A percentile compares a stretch with the other conserved stretches of the same genome.
Conservation (phyloP, 2,113 vertebrate genomes). For the Cynoglossus semilaevis region DNA sequence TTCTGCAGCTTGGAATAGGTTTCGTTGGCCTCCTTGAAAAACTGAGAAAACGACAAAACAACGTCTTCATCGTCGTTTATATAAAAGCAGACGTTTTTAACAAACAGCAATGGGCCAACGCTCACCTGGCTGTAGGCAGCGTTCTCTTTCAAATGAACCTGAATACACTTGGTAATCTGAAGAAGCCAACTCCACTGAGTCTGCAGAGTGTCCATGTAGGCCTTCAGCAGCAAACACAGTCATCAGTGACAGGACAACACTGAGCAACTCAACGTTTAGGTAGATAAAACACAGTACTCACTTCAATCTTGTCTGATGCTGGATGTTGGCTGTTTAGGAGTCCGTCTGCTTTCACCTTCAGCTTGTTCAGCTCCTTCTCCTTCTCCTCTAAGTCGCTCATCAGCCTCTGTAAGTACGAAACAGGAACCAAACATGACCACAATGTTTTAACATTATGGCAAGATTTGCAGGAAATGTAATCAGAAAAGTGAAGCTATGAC, state of each 20-base stretch:
- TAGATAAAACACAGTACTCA: slow-evolving; percentile 44
- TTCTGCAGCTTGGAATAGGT: slow-evolving; percentile 86
- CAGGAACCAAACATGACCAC: neutral
- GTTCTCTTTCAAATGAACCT: slow-evolving; percentile 94
- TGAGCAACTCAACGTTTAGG: neutral
- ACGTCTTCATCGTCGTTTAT: neutral
- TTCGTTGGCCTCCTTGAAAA: slow-evolving; percentile 93
- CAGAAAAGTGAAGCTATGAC: neutral
- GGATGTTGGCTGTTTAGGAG: slow-evolving; percentile 88
- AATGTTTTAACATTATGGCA: no score
- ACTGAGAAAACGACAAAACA: slow-evolving; percentile 68
- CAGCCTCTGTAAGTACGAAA: slow-evolving; percentile 76
- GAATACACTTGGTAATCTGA: slow-evolving; percentile 96
- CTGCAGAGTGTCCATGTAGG: slow-evolving; percentile 96
- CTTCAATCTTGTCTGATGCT: slow-evolving; percentile 94
- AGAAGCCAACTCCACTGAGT: slow-evolving; percentile 99
- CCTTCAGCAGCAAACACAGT: slow-evolving; percentile 62
- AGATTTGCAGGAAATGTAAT: no score
- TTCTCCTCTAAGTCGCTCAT: slow-evolving; percentile 94
- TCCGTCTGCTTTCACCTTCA: slow-evolving; percentile 89
- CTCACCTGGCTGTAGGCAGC: slow-evolving; percentile 92
- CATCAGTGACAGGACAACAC: slow-evolving; percentile 14
- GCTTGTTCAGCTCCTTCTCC: slow-evolving; percentile 94
- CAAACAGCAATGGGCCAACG: neutral
- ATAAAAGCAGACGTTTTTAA: neutral